phyloP scores from a whole-genome alignment of 1,140 invertebrate species.

The Brachystomella parvula region DNA sequence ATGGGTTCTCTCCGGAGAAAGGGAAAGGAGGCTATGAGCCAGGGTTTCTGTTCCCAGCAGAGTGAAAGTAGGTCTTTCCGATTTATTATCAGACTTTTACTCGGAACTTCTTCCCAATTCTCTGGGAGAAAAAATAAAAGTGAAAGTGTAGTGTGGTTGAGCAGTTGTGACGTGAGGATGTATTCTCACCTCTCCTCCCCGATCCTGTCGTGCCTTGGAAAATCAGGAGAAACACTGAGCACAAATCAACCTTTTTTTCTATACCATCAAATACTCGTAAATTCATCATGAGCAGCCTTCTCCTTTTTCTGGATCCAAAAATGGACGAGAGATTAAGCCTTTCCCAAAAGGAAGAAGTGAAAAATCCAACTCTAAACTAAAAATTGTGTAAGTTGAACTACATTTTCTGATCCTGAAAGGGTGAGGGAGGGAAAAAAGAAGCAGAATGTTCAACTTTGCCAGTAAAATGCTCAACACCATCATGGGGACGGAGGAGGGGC shows the following conservation, averaged over 20 bases:
- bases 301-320: not conserved
- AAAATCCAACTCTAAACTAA: not conserved
- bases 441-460: constrained; percentile 45
- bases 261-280: not conserved
- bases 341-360: not conserved
- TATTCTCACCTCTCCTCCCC: not conserved
- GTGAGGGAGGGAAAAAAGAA: too few relatives aligned
- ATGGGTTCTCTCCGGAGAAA: too few relatives aligned
- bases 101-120: not conserved
- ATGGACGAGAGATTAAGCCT: not conserved
- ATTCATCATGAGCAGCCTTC: not conserved
- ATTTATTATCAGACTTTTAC: not conserved
- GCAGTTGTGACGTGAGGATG: not conserved
- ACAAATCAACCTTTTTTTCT: not conserved
- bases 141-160: not conserved
- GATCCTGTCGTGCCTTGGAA: constrained; percentile 8
- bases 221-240: not conserved
- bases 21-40: not conserved
- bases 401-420: too few relatives aligned
- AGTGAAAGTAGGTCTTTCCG: constrained; percentile 7
- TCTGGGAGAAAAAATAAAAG: not conserved
- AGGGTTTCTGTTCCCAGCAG: not conserved
- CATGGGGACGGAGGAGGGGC: constrained; percentile 42
- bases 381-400: not conserved
- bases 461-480: constrained; percentile 47